A percentile compares a stretch with the other conserved stretches of the same genome.
phyloP scores from a whole-genome alignment of 2,113 vertebrate species.

The Cebidichthys violaceus region DNA sequence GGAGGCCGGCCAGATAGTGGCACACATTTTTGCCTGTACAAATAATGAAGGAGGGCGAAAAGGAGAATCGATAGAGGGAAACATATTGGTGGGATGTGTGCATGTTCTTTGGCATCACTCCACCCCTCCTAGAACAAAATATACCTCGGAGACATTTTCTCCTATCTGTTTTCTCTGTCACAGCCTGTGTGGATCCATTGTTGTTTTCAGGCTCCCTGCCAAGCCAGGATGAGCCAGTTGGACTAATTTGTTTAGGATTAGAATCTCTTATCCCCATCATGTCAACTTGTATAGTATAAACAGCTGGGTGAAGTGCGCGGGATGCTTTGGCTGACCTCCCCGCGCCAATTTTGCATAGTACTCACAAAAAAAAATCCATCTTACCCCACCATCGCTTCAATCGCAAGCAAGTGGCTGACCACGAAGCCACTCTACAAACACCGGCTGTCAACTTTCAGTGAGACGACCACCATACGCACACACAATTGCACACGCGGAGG shows the following conservation, averaged over 20 bases:
- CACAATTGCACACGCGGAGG: conserved; percentile 50
- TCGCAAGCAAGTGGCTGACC: conserved; percentile 71
- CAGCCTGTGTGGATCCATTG: conserved; percentile 41
- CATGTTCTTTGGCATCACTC: conserved; percentile 17
- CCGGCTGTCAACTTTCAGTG: conserved; percentile 70
- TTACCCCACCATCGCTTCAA: conserved; percentile 60
- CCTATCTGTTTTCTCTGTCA: conserved; percentile 28
- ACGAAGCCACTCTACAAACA: conserved; percentile 78
- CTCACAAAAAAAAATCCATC: conserved; percentile 37
- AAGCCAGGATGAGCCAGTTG: conserved; percentile 49
- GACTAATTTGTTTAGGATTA: conserved; percentile 73
- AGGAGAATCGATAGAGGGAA: conserved; percentile 9
- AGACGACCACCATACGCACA: conserved; percentile 63
- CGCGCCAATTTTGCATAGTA: conserved; percentile 56
- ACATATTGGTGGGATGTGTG: conserved; percentile 24
- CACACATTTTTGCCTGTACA: conserved; percentile 1
- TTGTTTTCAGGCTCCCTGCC: conserved; percentile 58
- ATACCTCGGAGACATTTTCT: conserved; percentile 14
- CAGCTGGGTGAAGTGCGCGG: conserved; percentile 62
- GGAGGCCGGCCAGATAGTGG: conserved; percentile 17
- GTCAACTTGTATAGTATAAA: conserved; percentile 67
- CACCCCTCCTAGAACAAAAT: conserved; percentile 10
- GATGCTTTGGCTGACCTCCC: conserved; percentile 52
- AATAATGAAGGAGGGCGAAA: background rate
- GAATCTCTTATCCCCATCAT: conserved; percentile 66